Evolutionary conservation across 2,113 vertebrate genomes (phyloP).

Genomic region (Elanus axillaris): DNA sequence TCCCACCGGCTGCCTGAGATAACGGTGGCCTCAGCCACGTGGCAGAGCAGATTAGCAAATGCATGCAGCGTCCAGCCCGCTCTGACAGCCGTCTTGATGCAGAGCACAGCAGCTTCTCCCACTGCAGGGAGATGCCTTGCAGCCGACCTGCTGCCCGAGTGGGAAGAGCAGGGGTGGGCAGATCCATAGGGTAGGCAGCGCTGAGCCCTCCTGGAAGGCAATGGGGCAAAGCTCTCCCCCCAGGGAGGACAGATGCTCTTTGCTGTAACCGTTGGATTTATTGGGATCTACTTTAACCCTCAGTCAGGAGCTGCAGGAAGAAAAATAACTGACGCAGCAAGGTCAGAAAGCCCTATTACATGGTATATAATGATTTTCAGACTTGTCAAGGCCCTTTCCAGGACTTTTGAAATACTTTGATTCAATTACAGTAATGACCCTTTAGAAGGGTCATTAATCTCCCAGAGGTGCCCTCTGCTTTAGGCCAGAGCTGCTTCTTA

Average conservation of each 20-base stretch:
- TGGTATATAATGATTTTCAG: background rate
- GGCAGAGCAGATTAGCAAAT: background rate
- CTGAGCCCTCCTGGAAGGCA: background rate
- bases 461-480: background rate
- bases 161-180: background rate
- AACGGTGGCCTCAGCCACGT: background rate
- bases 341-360: background rate
- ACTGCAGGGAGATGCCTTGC: background rate
- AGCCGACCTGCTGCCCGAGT: background rate
- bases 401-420: conserved; percentile 31
- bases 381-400: background rate
- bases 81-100: background rate
- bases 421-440: conserved; percentile 25
- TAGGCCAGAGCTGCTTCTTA: background rate
- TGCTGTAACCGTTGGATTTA: background rate
- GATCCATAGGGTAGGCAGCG: no score
- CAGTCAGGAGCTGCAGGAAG: background rate
- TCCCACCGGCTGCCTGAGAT: background rate
- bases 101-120: background rate
- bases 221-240: background rate
- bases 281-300: background rate
- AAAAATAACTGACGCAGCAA: background rate
- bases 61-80: background rate
- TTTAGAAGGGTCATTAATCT: conserved; percentile 14
- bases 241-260: background rate